Evolutionary conservation across 2,113 vertebrate genomes (phyloP).

Genomic region (Diadophis punctatus): DNA sequence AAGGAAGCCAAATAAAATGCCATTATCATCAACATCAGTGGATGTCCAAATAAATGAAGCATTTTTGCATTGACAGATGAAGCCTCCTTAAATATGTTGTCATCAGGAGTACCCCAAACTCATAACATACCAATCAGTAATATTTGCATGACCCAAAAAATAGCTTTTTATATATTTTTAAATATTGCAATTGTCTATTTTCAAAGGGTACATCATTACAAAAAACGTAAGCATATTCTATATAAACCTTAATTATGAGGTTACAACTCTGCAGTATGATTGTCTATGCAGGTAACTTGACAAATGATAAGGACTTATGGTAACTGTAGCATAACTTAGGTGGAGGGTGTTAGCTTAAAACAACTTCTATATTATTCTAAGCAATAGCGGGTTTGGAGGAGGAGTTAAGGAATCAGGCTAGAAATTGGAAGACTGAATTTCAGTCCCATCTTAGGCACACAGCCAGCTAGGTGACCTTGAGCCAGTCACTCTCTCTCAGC

Average conservation of each 20-base stretch:
- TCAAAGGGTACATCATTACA: not conserved
- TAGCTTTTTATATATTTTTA: conserved; percentile 4
- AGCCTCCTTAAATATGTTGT: conserved; percentile 21
- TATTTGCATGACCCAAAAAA: conserved; percentile 20
- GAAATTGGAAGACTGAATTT: not conserved
- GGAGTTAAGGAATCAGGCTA: not conserved
- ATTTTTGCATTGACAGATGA: not conserved
- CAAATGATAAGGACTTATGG: not conserved
- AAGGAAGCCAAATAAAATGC: not conserved
- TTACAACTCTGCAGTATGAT: not conserved
- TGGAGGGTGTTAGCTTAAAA: not conserved
- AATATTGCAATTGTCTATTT: not conserved
- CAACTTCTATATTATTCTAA: not conserved
- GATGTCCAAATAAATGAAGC: conserved; percentile 32
- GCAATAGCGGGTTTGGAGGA: not conserved
- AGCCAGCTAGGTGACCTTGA: not conserved
- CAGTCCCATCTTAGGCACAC: not conserved
- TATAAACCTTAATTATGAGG: not conserved
- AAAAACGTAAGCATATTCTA: not conserved
- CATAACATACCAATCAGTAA: conserved; percentile 7
- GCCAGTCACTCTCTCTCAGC: not conserved
- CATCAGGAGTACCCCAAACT: conserved; percentile 26
- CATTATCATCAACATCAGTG: not conserved
- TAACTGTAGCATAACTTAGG: not conserved
- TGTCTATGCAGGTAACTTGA: not conserved